Conservation (phyloP, 2,113 vertebrate species). For the Rana temporaria region DNA sequence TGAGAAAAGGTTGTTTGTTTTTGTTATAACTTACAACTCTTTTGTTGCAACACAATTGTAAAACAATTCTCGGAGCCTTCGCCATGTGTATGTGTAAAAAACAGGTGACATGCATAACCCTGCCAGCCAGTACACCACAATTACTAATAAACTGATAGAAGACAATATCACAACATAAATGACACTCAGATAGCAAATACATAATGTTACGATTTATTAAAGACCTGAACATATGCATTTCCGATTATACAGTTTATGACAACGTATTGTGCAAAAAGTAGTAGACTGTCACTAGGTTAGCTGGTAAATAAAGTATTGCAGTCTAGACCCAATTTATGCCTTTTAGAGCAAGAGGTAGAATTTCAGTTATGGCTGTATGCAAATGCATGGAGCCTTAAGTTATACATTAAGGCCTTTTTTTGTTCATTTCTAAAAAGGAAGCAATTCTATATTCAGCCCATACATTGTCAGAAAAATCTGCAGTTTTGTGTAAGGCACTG, state of each 20-base stretch:
- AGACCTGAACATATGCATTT: not conserved
- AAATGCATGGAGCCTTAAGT: not conserved
- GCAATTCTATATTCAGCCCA: not conserved
- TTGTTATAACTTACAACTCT: no score
- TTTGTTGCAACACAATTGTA: no score
- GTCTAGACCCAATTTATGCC: not conserved
- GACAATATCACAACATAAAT: not conserved
- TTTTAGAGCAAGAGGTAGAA: not conserved
- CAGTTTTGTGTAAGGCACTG: not conserved
- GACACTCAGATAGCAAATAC: no score
- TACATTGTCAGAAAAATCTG: not conserved
- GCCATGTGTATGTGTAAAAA: no score
- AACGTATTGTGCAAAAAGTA: not conserved
- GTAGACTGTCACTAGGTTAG: not conserved
- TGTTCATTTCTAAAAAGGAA: not conserved
- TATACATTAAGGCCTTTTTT: not conserved
- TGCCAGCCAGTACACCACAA: not conserved
- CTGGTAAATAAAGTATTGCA: not conserved
- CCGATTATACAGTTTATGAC: not conserved
- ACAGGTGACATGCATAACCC: not conserved
- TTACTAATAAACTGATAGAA: not conserved
- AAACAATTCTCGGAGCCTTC: no score
- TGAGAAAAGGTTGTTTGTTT: no score
- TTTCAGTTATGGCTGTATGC: not conserved
- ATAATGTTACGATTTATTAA: no score